Conservation (phyloP, 2,797 vertebrate genomes). For the Diplodus puntazzo region DNA sequence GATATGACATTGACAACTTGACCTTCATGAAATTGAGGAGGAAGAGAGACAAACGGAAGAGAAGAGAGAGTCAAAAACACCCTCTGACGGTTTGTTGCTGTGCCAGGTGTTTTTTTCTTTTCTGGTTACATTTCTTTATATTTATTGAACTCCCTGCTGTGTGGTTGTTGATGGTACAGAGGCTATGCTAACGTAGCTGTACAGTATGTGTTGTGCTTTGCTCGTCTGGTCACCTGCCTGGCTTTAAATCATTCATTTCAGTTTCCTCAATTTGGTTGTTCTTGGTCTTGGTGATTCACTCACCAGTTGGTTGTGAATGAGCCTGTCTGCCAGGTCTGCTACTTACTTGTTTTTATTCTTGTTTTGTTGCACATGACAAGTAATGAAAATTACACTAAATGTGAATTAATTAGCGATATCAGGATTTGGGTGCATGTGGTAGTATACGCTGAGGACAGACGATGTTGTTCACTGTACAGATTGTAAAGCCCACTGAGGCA, state of each 20-base stretch:
- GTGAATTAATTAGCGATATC: no score
- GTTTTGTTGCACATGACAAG: background rate
- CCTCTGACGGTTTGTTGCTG: background rate
- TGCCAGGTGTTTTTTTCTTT: background rate
- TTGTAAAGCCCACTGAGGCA: no score
- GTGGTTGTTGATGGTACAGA: background rate
- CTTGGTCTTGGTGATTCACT: background rate
- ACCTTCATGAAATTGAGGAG: background rate
- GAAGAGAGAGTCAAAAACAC: background rate
- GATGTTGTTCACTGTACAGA: no score
- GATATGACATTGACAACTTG: background rate
- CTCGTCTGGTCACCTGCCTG: background rate
- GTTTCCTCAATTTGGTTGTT: background rate
- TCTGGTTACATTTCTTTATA: background rate
- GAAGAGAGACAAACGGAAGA: background rate
- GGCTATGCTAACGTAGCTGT: no score
- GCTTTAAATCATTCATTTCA: background rate
- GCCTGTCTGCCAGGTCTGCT: background rate
- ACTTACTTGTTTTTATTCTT: background rate
- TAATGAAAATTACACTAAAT: background rate
- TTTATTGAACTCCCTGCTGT: background rate
- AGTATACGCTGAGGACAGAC: no score
- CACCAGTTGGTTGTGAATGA: constrained; percentile 18
- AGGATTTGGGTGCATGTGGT: no score
- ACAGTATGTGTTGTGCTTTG: background rate